Evolutionary conservation across 2,888 invertebrate species (phyloP).

Genomic region (Drosophila hamatofila): DNA sequence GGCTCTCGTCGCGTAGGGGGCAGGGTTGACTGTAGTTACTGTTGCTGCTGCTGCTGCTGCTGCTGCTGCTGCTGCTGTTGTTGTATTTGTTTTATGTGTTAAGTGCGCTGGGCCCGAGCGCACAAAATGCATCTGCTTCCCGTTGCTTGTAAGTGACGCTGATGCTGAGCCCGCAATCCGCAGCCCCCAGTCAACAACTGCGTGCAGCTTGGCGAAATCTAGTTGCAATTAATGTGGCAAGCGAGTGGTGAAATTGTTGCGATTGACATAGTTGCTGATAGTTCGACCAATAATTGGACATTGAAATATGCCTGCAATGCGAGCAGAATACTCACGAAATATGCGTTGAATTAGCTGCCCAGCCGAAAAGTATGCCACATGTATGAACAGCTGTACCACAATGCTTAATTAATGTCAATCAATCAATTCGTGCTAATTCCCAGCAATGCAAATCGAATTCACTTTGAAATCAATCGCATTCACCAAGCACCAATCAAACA

Average conservation of each 20-base stretch:
- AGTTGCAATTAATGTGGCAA: slow-evolving; percentile 54
- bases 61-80: not conserved
- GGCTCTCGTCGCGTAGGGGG: slow-evolving; percentile 37
- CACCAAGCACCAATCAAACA: not conserved
- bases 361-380: slow-evolving; percentile 1
- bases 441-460: not conserved
- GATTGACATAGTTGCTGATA: slow-evolving; percentile 23
- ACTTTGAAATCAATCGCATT: not conserved
- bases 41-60: slow-evolving; percentile 27
- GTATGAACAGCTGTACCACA: not conserved
- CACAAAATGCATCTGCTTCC: slow-evolving; percentile 46
- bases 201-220: slow-evolving; percentile 41
- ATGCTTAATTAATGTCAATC: not conserved
- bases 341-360: not conserved
- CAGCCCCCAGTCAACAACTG: slow-evolving; percentile 3
- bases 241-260: slow-evolving; percentile 24
- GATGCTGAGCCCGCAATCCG: slow-evolving; percentile 35
- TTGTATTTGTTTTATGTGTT: slow-evolving; percentile 77
- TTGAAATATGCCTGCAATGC: not conserved
- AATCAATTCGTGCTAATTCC: not conserved
- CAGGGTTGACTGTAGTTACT: slow-evolving; percentile 22
- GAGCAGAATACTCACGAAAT: not conserved
- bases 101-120: slow-evolving; percentile 80
- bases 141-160: slow-evolving; percentile 57
- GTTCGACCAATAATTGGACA: not conserved